These are phyloP conservation scores for Actenoides lindsayi DNA, from an alignment of 2,113 vertebrate genomes.

Conservation along the genomic window DNA sequence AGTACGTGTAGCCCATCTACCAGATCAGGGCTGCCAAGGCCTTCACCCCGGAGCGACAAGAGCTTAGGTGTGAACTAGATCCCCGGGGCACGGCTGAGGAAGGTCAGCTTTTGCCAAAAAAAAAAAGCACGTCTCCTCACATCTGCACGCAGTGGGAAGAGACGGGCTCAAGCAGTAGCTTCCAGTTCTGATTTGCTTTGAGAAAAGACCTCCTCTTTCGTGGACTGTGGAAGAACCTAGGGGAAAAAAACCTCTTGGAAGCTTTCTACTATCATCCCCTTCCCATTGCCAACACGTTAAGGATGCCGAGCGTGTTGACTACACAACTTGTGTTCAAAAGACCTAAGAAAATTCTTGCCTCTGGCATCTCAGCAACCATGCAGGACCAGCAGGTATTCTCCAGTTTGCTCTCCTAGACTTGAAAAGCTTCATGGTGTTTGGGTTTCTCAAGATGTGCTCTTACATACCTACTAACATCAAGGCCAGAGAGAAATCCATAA, in stretches of 20 bases:
- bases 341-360: constrained; percentile 8
- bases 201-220: neutral
- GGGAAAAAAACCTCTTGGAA: neutral
- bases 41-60: neutral
- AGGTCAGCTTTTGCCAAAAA: neutral
- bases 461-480: neutral
- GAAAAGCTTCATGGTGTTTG: neutral
- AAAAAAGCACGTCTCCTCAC: neutral
- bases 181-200: neutral
- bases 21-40: neutral
- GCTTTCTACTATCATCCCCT: neutral
- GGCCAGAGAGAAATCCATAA: neutral
- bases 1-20: neutral
- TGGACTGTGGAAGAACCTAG: neutral
- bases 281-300: neutral
- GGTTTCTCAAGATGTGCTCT: neutral
- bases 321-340: neutral
- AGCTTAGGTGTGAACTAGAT: neutral
- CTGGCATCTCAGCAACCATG: neutral
- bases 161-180: neutral
- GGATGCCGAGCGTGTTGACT: neutral
- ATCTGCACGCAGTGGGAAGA: rapidly evolving
- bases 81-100: neutral
- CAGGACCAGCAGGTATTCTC: neutral
- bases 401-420: neutral